Percentiles rank a stretch among this genome's conserved stretches.
Evolutionary conservation across 2,113 vertebrate genomes (phyloP).

Genomic region (Polypterus bichir): DNA sequence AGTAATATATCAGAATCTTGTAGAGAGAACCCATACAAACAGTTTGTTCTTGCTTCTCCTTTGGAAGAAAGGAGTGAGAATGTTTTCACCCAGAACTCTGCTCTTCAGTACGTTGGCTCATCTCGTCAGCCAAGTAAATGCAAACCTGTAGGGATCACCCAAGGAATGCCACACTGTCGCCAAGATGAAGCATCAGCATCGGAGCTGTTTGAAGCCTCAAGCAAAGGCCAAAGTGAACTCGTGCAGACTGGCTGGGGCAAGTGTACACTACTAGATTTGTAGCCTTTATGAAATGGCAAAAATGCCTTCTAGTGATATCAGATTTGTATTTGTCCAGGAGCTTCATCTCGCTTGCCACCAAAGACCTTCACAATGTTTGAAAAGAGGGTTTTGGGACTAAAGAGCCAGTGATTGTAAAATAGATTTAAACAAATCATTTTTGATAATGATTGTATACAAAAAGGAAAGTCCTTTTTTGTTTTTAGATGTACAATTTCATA

Average conservation of each 20-base stretch:
- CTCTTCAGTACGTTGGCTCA: conserved; percentile 25
- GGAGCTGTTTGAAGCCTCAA: conserved; percentile 27
- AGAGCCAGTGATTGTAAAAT: no score
- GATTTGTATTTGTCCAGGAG: not conserved
- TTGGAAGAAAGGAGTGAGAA: conserved; percentile 29
- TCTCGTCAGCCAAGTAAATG: conserved; percentile 32
- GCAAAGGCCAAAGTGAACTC: conserved; percentile 24
- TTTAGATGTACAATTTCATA: no score
- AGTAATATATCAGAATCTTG: conserved; percentile 16
- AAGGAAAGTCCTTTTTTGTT: no score
- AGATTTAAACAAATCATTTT: no score
- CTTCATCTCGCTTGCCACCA: conserved; percentile 17
- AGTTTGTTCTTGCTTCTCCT: conserved; percentile 28
- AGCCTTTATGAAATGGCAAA: conserved; percentile 3
- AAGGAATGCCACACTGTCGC: conserved; percentile 40
- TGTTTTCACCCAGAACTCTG: conserved; percentile 21
- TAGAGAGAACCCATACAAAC: conserved; percentile 25
- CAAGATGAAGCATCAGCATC: conserved; percentile 12
- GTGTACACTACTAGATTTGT: conserved; percentile 19
- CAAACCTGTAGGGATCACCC: conserved; percentile 43
- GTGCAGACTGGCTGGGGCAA: conserved; percentile 27
- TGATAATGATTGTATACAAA: no score
- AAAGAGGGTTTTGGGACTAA: no score
- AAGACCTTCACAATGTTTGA: conserved; percentile 8
- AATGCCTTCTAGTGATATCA: conserved; percentile 4